phyloP scores from a whole-genome alignment of 2,888 invertebrate species.

The Lingula anatina region DNA sequence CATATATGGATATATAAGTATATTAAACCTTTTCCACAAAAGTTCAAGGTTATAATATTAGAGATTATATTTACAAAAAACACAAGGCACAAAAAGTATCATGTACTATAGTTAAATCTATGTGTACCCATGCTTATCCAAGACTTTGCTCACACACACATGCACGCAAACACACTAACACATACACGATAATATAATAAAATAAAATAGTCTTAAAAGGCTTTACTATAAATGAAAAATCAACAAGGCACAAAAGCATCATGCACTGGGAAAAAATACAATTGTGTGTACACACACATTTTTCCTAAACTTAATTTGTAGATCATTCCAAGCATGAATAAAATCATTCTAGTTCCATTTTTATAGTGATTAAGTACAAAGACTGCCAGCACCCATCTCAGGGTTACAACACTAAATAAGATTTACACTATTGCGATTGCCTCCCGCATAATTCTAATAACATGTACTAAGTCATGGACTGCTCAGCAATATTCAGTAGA shows the following conservation, averaged over 20 bases:
- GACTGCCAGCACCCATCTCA: too few relatives aligned
- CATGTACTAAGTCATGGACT: too few relatives aligned
- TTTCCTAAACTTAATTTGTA: not conserved
- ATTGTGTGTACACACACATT: conserved; percentile 2
- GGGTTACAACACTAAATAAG: too few relatives aligned
- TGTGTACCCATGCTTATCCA: not conserved
- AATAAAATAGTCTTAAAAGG: not conserved
- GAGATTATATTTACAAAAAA: not conserved
- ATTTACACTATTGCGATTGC: too few relatives aligned
- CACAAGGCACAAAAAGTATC: not conserved
- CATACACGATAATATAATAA: not conserved
- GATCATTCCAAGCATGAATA: not conserved
- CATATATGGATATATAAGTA: not conserved
- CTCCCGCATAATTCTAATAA: too few relatives aligned
- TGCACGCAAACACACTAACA: not conserved
- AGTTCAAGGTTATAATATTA: not conserved
- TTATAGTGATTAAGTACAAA: too few relatives aligned
- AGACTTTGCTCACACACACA: not conserved
- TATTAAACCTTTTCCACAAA: not conserved
- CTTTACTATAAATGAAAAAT: not conserved
- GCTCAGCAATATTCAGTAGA: too few relatives aligned
- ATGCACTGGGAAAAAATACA: not conserved
- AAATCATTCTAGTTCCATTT: too few relatives aligned
- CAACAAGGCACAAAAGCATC: not conserved
- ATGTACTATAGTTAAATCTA: not conserved